These are phyloP conservation scores for Cotesia chilonis DNA, from an alignment of 1,140 invertebrate genomes.

Conservation along the genomic window DNA sequence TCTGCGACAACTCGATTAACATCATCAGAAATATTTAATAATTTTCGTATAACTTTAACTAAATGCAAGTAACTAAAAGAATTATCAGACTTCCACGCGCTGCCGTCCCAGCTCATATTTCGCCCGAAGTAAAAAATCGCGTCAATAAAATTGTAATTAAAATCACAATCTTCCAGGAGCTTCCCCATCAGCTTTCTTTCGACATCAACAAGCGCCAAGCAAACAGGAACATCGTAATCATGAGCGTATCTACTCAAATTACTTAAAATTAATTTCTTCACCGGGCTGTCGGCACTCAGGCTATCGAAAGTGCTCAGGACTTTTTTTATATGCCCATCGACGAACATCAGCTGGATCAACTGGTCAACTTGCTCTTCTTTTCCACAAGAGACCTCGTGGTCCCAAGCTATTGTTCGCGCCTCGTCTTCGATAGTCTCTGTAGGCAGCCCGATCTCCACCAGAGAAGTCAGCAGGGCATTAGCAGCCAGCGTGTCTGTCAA, in stretches of 20 bases:
- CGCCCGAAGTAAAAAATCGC: slow-evolving; percentile 67
- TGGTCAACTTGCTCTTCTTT: slow-evolving; percentile 49
- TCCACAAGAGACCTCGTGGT: slow-evolving; percentile 49
- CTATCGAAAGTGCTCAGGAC: slow-evolving; percentile 46
- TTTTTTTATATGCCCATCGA: slow-evolving; percentile 49
- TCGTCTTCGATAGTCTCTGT: slow-evolving; percentile 49
- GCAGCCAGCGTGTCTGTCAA: slow-evolving; percentile 45
- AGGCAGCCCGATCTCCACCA: slow-evolving; percentile 47
- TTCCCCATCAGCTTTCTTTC: slow-evolving; percentile 57
- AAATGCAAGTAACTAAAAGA: slow-evolving; percentile 66
- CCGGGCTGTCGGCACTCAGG: slow-evolving; percentile 48
- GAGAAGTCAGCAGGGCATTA: slow-evolving; percentile 49
- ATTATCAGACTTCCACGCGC: slow-evolving; percentile 56
- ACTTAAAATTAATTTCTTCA: slow-evolving; percentile 62
- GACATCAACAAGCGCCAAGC: slow-evolving; percentile 60
- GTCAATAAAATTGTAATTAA: slow-evolving; percentile 66
- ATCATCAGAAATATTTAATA: slow-evolving; percentile 45
- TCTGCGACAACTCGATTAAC: slow-evolving; percentile 43
- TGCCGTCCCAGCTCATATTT: slow-evolving; percentile 56
- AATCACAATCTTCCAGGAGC: slow-evolving; percentile 61
- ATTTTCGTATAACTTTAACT: slow-evolving; percentile 57
- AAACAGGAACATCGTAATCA: slow-evolving; percentile 62
- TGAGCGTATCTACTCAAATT: slow-evolving; percentile 61
- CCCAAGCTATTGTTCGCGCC: slow-evolving; percentile 56
- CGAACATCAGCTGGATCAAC: slow-evolving; percentile 53